phyloP scores from a whole-genome alignment of 2,888 invertebrate genomes.

The Drosophila neutralis region DNA sequence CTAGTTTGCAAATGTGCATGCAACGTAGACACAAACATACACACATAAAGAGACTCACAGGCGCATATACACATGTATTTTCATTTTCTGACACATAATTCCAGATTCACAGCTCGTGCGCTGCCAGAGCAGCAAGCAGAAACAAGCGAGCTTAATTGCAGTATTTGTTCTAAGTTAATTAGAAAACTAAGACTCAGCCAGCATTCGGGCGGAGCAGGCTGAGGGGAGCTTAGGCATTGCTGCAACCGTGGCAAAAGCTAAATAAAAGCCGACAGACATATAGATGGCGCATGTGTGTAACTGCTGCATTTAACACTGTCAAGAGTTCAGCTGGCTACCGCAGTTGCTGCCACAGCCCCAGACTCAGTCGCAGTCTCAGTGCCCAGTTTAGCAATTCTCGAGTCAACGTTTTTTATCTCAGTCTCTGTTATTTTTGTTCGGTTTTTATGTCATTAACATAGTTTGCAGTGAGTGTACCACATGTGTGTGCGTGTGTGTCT shows the following conservation, averaged over 20 bases:
- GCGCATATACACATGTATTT: conserved; percentile 63
- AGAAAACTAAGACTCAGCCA: conserved; percentile 62
- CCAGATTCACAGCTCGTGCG: conserved; percentile 73
- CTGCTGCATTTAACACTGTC: conserved; percentile 78
- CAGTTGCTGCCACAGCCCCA: conserved; percentile 22
- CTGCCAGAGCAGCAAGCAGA: conserved; percentile 55
- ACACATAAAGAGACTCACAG: conserved; percentile 9
- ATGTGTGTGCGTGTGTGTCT: conserved; percentile 4
- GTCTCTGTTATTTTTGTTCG: conserved; percentile 48
- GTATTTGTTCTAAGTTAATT: conserved; percentile 79
- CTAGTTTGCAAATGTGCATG: conserved; percentile 65
- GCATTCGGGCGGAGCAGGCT: not conserved
- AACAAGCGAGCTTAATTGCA: conserved; percentile 77
- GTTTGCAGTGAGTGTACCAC: conserved; percentile 51
- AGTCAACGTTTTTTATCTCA: conserved; percentile 44
- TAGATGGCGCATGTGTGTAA: conserved; percentile 65
- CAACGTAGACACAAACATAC: conserved; percentile 20
- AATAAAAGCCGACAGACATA: conserved; percentile 28
- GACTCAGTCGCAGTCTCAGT: conserved; percentile 31
- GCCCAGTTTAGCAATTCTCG: conserved; percentile 33
- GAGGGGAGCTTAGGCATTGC: conserved; percentile 15
- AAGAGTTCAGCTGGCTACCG: conserved; percentile 64
- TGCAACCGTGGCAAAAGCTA: conserved; percentile 15
- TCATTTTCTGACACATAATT: conserved; percentile 82
- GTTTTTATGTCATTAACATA: conserved; percentile 79